Evolutionary conservation across 2,888 invertebrate genomes (phyloP).

Genomic region (Drosophila dives): DNA sequence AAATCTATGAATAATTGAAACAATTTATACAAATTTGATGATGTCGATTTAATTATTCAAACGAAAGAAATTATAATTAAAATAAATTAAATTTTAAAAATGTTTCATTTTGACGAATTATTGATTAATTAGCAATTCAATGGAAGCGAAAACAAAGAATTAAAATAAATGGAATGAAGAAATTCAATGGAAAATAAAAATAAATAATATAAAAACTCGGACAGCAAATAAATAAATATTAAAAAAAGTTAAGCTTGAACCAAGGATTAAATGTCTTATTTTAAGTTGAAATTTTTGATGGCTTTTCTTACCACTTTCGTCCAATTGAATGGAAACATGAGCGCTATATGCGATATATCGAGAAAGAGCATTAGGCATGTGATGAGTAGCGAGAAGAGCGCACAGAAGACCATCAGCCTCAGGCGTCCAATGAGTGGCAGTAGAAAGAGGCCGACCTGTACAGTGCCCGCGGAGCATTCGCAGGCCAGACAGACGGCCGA

Average conservation of each 20-base stretch:
- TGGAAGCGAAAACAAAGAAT: neutral
- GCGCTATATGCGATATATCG: slow-evolving; percentile 91
- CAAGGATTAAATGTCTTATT: neutral
- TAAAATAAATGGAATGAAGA: neutral
- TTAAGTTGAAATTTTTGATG: neutral
- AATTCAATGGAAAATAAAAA: neutral
- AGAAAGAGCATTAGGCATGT: slow-evolving; percentile 91
- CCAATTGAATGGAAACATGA: slow-evolving; percentile 92
- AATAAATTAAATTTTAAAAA: neutral
- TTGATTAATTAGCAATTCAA: neutral
- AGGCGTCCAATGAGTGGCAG: slow-evolving; percentile 90
- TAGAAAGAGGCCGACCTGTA: slow-evolving; percentile 91
- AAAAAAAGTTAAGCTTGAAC: neutral
- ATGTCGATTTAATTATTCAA: neutral
- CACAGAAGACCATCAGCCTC: slow-evolving; percentile 91
- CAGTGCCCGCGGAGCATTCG: slow-evolving; percentile 91
- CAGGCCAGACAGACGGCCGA: slow-evolving; percentile 90
- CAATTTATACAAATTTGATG: neutral
- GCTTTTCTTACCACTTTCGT: slow-evolving; percentile 88
- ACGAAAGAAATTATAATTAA: neutral
- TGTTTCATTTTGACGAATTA: neutral
- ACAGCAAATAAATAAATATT: neutral
- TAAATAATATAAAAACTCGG: neutral
- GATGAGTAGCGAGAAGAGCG: slow-evolving; percentile 90
- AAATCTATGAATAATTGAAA: neutral